Evolutionary conservation across 2,113 vertebrate species (phyloP), one percentile per base, ranked within the genome.

Genomic region (Oceanodroma tethys): DNA sequence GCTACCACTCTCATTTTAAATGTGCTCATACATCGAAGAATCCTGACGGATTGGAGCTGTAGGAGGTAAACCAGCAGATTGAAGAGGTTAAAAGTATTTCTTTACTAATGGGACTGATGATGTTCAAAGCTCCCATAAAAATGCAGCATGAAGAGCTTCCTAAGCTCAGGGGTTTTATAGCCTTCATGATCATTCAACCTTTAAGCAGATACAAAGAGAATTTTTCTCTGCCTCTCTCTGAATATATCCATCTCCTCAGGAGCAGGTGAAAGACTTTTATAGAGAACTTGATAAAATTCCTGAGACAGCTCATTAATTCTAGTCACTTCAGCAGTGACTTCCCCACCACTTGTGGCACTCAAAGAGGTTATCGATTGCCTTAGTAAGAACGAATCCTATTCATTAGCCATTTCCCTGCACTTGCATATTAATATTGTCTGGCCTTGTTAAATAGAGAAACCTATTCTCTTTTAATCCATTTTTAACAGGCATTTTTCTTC

Each of bases 391-490:
- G 7, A 60, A 85, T 94, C 60, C 85, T 90, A 34, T 75, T 89
- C 45, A 91, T 81, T 79, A 82, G 32, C 45, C n/a, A 67, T 79
- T 72, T 91, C 74, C 62, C 93, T 81, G 58, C 13, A 71, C 81
- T 94, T 83, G 62, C 75, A 52, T 73, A 82, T 90, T 91, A 89
- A 94, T 74, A 87, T 60, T 93, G 19, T 60, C 78, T 81, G 74
- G 58, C 78, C 63, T 95, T 94, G 43, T 94, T 88, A 93, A 92
- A 95, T 87, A 93, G 48, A 94, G 88, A 95, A 82, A 45, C 11
- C 58, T 68, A 52, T 62, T 90, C 68, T 90, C 63, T 81, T 93
- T 62, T 70, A 82, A 86, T 60, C 30, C 4, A 1, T 47, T 95
- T 93, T 93, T 58, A 94, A 67, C 43, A 73, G 55, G 47, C 56